Evolutionary conservation across 2,113 vertebrate genomes (phyloP).

Genomic region (Serinus canaria): DNA sequence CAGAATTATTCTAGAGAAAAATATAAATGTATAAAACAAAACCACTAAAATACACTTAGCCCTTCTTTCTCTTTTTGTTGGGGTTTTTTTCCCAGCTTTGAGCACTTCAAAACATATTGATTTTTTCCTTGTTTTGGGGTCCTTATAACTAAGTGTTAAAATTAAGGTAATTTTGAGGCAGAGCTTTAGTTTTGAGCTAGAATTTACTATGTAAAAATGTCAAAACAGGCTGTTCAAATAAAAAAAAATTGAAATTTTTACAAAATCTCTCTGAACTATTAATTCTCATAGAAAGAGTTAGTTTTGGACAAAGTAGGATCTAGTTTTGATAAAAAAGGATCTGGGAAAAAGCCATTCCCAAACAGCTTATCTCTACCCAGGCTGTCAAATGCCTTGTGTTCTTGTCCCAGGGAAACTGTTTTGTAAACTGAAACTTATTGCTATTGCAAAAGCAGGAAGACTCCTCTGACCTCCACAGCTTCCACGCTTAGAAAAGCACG

Average conservation of each 20-base stretch:
- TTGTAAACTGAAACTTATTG: conserved; percentile 18
- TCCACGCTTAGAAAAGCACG: not conserved
- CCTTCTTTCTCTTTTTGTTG: not conserved
- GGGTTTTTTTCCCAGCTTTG: not conserved
- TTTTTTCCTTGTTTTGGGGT: not conserved
- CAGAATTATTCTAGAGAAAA: not conserved
- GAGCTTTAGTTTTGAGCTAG: not conserved
- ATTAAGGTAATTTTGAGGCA: not conserved
- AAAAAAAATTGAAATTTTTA: not conserved
- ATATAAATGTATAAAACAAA: not conserved
- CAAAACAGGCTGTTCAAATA: not conserved
- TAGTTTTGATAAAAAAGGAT: not conserved
- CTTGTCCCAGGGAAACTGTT: not conserved
- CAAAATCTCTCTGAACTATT: not conserved
- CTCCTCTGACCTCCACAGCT: not conserved
- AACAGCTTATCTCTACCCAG: not conserved
- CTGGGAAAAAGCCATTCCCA: not conserved
- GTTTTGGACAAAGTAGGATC: not conserved
- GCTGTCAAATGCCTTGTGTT: not conserved
- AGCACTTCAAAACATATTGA: not conserved
- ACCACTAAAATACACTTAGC: not conserved
- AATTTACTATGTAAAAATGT: not conserved
- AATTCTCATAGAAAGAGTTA: not conserved
- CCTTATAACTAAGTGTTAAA: not conserved
- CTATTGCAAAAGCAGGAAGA: conserved; percentile 35